Conservation (phyloP, 2,888 invertebrate species). For the Acanthosepion esculentum region DNA sequence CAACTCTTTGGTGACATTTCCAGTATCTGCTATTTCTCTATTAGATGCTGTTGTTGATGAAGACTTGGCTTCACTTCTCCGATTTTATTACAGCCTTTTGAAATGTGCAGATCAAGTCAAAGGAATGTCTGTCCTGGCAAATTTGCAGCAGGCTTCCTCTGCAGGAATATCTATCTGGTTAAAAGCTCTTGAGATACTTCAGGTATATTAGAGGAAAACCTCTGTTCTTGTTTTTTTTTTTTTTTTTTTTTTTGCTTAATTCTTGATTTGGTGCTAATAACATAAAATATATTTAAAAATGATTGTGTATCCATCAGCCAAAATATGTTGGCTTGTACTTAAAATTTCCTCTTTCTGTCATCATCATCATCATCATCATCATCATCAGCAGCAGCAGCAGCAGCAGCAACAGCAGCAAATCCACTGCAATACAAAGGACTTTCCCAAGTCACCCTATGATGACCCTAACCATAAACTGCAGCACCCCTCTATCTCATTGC, state of each 20-base stretch:
- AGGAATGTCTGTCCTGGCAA: conserved; percentile 57
- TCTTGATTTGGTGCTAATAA: no score
- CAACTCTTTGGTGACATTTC: conserved; percentile 56
- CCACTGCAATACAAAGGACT: no score
- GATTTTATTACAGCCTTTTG: conserved; percentile 52
- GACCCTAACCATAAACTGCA: no score
- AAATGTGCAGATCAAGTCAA: conserved; percentile 51
- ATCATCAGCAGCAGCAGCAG: no score
- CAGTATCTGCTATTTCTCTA: conserved; percentile 49
- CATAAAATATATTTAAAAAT: neutral
- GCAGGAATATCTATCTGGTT: conserved; percentile 56
- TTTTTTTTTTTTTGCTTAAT: no score
- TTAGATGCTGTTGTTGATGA: conserved; percentile 49
- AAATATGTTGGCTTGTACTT: neutral
- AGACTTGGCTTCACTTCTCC: conserved; percentile 50
- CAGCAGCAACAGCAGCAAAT: no score
- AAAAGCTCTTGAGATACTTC: conserved; percentile 58
- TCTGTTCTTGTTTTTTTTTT: neutral
- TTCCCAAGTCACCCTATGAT: no score
- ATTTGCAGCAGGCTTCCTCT: conserved; percentile 58
- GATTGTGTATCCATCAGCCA: no score
- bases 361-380: no score
- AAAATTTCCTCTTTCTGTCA: neutral
- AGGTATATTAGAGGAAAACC: conserved; percentile 53
- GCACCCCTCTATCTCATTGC: no score